A percentile compares a stretch with the other conserved stretches of the same genome.
These are phyloP conservation scores for Melinaea marsaeus DNA, from an alignment of 2,888 invertebrate species.

Conservation along the genomic window DNA sequence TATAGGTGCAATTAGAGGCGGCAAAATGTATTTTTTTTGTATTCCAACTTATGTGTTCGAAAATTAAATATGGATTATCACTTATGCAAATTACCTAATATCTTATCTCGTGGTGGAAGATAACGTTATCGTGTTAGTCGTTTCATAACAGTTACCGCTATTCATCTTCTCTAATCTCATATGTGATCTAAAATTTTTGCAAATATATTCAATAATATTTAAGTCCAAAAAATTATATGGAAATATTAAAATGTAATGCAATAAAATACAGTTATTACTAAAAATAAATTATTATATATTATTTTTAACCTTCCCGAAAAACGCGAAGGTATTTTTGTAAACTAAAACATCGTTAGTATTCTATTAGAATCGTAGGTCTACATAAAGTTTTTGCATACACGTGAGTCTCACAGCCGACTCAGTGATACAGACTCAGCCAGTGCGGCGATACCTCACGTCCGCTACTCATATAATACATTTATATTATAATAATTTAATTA, in stretches of 20 bases:
- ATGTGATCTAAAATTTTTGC: too few relatives aligned
- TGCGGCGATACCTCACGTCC: slow-evolving; percentile 68
- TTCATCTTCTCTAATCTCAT: not conserved
- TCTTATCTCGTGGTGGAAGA: slow-evolving; percentile 21
- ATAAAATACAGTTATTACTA: too few relatives aligned
- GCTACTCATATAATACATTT: slow-evolving; percentile 27
- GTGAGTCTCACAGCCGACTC: slow-evolving; percentile 53
- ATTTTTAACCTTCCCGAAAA: too few relatives aligned
- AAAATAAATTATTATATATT: too few relatives aligned
- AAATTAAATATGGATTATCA: slow-evolving; percentile 10
- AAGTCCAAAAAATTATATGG: too few relatives aligned
- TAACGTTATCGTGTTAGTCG: slow-evolving; percentile 12
- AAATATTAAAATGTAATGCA: too few relatives aligned
- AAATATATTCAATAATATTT: too few relatives aligned
- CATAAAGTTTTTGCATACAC: slow-evolving; percentile 70
- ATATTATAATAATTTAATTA: not conserved
- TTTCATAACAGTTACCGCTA: slow-evolving; percentile 11
- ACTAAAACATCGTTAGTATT: slow-evolving; percentile 30
- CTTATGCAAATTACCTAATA: slow-evolving; percentile 17
- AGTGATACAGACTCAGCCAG: slow-evolving; percentile 64
- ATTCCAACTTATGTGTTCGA: not conserved
- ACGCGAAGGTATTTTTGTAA: too few relatives aligned
- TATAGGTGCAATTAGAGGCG: slow-evolving; percentile 18
- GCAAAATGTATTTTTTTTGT: slow-evolving; percentile 3
- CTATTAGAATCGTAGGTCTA: slow-evolving; percentile 57